A percentile compares a stretch with the other conserved stretches of the same genome.
These are phyloP conservation scores for Bombyx huttoni DNA, from an alignment of 2,888 invertebrate genomes.

Conservation along the genomic window DNA sequence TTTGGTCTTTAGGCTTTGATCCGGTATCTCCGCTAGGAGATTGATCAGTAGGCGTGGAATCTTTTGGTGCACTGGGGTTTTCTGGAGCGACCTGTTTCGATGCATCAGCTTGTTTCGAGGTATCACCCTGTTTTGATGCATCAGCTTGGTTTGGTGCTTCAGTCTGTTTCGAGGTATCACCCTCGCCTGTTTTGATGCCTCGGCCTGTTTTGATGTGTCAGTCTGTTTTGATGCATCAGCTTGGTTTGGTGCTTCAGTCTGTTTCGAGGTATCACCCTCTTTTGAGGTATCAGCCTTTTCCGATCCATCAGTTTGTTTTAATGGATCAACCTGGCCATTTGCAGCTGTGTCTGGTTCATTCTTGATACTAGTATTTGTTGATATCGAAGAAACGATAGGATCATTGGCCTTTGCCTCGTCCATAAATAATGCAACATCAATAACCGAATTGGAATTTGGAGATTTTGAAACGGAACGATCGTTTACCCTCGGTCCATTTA, in stretches of 20 bases:
- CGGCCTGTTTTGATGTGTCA: not conserved
- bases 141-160: not conserved
- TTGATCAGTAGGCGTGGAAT: too few relatives aligned
- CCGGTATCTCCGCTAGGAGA: too few relatives aligned
- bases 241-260: not conserved
- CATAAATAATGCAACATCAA: not conserved
- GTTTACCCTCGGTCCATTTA: not conserved
- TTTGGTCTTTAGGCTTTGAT: too few relatives aligned
- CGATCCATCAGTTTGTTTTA: not conserved
- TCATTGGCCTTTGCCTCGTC: not conserved
- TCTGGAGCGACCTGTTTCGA: too few relatives aligned
- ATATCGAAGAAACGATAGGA: not conserved
- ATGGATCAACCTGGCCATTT: not conserved
- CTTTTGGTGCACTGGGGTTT: too few relatives aligned
- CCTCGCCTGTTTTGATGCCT: not conserved
- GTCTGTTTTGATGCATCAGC: not conserved
- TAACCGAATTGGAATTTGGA: not conserved
- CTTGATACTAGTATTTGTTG: not conserved
- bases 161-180: not conserved
- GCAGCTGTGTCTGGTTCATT: not conserved
- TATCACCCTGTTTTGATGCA: not conserved
- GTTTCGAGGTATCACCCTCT: not conserved
- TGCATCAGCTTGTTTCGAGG: not conserved
- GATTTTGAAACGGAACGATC: not conserved
- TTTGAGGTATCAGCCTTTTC: not conserved